Conservation (phyloP, 1,140 invertebrate species). For the Tetramorium simillimum region DNA sequence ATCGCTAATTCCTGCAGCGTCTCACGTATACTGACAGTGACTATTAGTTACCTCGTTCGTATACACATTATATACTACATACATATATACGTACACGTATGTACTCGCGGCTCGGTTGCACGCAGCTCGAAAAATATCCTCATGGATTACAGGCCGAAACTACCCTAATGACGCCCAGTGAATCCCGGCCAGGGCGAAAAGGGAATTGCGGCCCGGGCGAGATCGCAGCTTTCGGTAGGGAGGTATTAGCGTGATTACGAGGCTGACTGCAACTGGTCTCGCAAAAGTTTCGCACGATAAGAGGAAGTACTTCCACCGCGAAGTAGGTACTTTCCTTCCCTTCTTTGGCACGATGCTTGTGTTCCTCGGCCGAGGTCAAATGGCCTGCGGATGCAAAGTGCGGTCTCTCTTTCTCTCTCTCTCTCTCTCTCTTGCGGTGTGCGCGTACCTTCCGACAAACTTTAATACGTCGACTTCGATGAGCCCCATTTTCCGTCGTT, state of each 20-base stretch:
- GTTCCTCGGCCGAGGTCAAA: slow-evolving; percentile 42
- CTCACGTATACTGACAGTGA: slow-evolving; percentile 8
- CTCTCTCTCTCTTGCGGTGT: neutral
- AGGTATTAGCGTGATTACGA: slow-evolving; percentile 64
- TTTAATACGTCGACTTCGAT: slow-evolving; percentile 55
- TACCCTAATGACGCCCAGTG: slow-evolving; percentile 15
- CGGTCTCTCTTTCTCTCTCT: slow-evolving; percentile 22
- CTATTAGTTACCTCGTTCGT: neutral
- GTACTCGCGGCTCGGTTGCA: neutral
- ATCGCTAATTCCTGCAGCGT: slow-evolving; percentile 39
- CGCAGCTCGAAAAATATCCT: slow-evolving; percentile 41
- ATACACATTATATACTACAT: neutral
- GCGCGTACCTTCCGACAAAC: slow-evolving; percentile 52
- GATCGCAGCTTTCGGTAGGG: slow-evolving; percentile 46
- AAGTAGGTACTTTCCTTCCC: slow-evolving; percentile 56
- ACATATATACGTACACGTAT: neutral
- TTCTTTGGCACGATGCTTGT: slow-evolving; percentile 44
- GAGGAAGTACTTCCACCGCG: slow-evolving; percentile 38
- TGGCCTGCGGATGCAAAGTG: slow-evolving; percentile 60
- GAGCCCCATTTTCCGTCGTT: slow-evolving; percentile 6
- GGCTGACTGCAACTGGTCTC: slow-evolving; percentile 49
- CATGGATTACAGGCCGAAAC: slow-evolving; percentile 36
- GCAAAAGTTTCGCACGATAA: slow-evolving; percentile 57
- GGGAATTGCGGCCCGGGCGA: slow-evolving; percentile 1
- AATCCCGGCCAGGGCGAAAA: slow-evolving; percentile 13